Base-by-base conservation (phyloP, 1,140 invertebrate species). In the Diabrotica virgifera region DNA sequence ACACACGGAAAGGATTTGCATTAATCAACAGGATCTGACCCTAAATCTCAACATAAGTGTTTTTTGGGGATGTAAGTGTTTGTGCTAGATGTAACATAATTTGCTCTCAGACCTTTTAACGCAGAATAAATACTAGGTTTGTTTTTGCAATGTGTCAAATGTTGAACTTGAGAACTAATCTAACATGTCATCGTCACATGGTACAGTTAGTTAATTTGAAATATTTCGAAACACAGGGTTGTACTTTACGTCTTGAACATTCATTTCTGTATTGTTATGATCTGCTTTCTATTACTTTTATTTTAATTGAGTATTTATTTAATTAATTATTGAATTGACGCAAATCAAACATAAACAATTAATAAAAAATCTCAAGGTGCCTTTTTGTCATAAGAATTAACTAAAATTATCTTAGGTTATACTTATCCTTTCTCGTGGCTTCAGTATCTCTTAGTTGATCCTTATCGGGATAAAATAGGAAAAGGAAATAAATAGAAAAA, bases 111-210 rank as follows among this genome's bases (percentile, higher is more conserved):
- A 57, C 55, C 55, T 57, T 57, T 57, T 37, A 57, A 57, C 36
- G 55, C 36, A 36, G 36, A 57, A 57, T 37, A 57, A 57, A 57
- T 36, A 57, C 36, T 14, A 8, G 11, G 55, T 12, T 57, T 57
- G 55, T 57, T 57, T 57, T 57, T 57, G 55, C 55, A 57, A 57
- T 57, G 55, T 57, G 55, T 57, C 55, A 57, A 57, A 57, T 57
- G 14, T 57, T 57, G 55, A 36, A 36, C 36, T 57, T 36, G 55
- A 36, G 36, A n/a, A 57, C 24, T 57, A 57, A 57, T 57, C 55
- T 57, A 36, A 57, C 55, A 57, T 57, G 36, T 36, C 40, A 46
- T n/a, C 5, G 40, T 46, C 8, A n/a, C 40, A 46, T n/a, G 8
- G n/a, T 46, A 46, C 40, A n/a, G n/a, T 46, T 46, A 46, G 40